phyloP scores from a whole-genome alignment of 2,113 vertebrate species.

The Ramphastos sulfuratus region DNA sequence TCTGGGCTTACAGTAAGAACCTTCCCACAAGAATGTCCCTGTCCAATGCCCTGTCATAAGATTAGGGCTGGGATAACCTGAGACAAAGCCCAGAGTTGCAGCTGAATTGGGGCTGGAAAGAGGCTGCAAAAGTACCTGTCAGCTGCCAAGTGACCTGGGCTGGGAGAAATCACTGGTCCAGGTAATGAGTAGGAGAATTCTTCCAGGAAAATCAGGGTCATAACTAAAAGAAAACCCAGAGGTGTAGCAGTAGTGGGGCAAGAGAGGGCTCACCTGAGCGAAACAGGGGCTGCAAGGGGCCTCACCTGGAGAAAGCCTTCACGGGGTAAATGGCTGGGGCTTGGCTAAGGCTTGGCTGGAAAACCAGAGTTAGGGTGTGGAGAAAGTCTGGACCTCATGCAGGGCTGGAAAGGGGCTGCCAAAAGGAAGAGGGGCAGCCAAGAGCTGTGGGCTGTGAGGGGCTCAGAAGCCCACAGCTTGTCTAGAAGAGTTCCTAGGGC shows the following conservation, averaged over 20 bases:
- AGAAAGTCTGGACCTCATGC: background rate
- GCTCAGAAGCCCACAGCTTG: background rate
- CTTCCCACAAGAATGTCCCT: background rate
- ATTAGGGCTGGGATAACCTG: background rate
- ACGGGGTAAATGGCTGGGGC: rapidly evolving
- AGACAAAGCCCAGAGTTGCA: background rate
- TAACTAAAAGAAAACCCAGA: background rate
- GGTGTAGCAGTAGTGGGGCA: rapidly evolving
- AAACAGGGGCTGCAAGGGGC: background rate
- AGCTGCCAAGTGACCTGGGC: background rate
- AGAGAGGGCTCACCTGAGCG: rapidly evolving
- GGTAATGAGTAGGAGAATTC: background rate
- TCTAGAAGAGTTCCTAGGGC: background rate
- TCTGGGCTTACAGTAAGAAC: background rate
- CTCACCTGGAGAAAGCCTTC: background rate
- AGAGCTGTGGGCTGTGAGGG: background rate
- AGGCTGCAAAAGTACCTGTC: background rate
- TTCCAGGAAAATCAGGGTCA: background rate
- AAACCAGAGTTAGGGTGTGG: background rate
- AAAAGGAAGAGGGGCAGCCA: background rate
- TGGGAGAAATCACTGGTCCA: background rate
- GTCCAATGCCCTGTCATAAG: background rate
- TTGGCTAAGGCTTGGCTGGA: background rate
- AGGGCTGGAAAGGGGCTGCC: background rate
- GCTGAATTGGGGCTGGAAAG: background rate